phyloP scores from a whole-genome alignment of 2,888 invertebrate species.

The Phaonia tiefii region DNA sequence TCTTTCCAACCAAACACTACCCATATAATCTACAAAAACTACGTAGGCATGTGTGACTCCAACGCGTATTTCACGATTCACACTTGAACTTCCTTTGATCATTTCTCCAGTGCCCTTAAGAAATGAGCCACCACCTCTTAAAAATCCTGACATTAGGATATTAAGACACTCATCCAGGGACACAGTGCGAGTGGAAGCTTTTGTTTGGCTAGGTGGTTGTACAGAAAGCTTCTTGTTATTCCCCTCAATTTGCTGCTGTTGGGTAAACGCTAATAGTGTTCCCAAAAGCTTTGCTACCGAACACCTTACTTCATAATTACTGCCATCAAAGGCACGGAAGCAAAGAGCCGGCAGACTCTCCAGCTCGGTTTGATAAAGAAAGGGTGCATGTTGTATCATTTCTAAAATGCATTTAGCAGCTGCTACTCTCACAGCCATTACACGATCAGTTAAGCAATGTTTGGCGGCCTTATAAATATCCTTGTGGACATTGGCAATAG shows the following conservation, averaged over 20 bases:
- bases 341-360: slow-evolving; percentile 96
- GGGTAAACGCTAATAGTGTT: slow-evolving; percentile 85
- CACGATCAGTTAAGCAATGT: slow-evolving; percentile 93
- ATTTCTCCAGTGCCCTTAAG: slow-evolving; percentile 96
- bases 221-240: slow-evolving; percentile 76
- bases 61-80: slow-evolving; percentile 97
- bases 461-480: slow-evolving; percentile 96
- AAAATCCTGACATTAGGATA: slow-evolving; percentile 95
- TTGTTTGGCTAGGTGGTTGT: slow-evolving; percentile 73
- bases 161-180: slow-evolving; percentile 95
- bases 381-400: slow-evolving; percentile 92
- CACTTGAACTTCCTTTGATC: slow-evolving; percentile 95
- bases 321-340: slow-evolving; percentile 94
- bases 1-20: slow-evolving; percentile 96
- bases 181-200: slow-evolving; percentile 81
- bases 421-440: slow-evolving; percentile 95
- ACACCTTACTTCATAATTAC: slow-evolving; percentile 95
- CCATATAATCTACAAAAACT: slow-evolving; percentile 95
- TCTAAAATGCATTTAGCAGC: slow-evolving; percentile 95
- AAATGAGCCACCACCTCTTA: slow-evolving; percentile 96
- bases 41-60: slow-evolving; percentile 99
- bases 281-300: slow-evolving; percentile 96
- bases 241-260: slow-evolving; percentile 83
- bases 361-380: slow-evolving; percentile 92
- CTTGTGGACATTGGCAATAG: slow-evolving; percentile 91